Evolutionary conservation across 1,140 invertebrate species (phyloP).

Genomic region (Drosophila sp.): DNA sequence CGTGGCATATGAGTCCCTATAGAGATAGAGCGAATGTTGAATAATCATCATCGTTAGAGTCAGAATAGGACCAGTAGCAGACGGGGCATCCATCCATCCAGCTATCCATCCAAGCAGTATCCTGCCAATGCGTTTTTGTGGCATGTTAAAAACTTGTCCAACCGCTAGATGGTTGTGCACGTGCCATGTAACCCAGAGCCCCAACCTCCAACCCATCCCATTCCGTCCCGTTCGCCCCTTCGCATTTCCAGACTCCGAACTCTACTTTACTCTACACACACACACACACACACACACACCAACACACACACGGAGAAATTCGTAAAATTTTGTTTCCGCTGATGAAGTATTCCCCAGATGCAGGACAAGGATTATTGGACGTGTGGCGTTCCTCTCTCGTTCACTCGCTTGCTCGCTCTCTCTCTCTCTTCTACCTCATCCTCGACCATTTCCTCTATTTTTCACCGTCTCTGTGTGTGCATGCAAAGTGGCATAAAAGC

Average conservation of each 20-base stretch:
- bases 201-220: conserved; percentile 5
- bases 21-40: conserved; percentile 74
- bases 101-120: conserved; percentile 33
- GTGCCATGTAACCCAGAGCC: conserved; percentile 54
- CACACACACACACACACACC: conserved; percentile 26
- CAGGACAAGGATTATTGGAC: conserved; percentile 81
- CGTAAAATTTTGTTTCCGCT: conserved; percentile 81
- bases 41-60: conserved; percentile 75
- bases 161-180: conserved; percentile 73
- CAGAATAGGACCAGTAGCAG: conserved; percentile 13
- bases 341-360: conserved; percentile 79
- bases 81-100: conserved; percentile 24
- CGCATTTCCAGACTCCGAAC: not conserved
- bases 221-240: too few relatives aligned
- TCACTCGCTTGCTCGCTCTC: conserved; percentile 5
- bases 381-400: conserved; percentile 47
- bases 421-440: not conserved
- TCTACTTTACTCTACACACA: conserved; percentile 15
- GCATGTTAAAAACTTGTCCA: conserved; percentile 76
- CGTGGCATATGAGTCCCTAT: conserved; percentile 69
- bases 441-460: not conserved
- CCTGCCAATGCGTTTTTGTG: conserved; percentile 72
- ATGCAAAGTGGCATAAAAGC: conserved; percentile 80
- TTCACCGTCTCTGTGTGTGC: conserved; percentile 44
- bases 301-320: conserved; percentile 57